A percentile compares a stretch with the other conserved stretches of the same genome.
These are phyloP conservation scores for Myiozetetes cayanensis DNA, from an alignment of 2,113 vertebrate genomes.

Conservation along the genomic window DNA sequence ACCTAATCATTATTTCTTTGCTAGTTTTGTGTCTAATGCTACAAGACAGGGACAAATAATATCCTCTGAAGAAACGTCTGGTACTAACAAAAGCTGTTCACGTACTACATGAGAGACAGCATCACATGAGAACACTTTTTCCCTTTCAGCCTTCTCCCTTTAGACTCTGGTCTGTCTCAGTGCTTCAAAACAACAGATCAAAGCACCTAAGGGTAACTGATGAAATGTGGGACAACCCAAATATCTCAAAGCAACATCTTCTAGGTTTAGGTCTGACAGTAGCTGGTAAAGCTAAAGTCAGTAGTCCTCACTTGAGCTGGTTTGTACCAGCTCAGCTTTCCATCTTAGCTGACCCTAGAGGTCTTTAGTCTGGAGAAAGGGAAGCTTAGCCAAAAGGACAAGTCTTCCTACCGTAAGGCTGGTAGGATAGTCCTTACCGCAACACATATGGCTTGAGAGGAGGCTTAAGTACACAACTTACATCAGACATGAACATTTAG, in stretches of 20 bases:
- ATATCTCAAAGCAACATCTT: background rate
- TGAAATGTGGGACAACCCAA: background rate
- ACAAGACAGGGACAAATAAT: background rate
- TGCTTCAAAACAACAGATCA: background rate
- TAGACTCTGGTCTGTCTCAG: background rate
- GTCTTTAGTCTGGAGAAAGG: background rate
- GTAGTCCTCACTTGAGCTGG: background rate
- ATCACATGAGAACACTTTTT: background rate
- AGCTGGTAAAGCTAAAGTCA: background rate
- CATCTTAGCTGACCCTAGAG: background rate
- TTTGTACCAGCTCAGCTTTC: background rate
- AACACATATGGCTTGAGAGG: background rate
- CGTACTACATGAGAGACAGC: background rate
- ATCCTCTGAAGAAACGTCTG: background rate
- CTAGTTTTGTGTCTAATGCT: background rate
- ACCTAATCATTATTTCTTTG: background rate
- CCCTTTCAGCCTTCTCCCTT: background rate
- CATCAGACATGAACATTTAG: background rate
- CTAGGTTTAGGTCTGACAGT: background rate
- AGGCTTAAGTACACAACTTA: background rate
- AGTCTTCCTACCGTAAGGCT: background rate
- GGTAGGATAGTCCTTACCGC: fast-evolving
- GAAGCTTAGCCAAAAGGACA: background rate
- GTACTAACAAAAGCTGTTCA: background rate
- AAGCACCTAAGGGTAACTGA: background rate